These are phyloP conservation scores for Acipenser transmontanus DNA, from an alignment of 2,797 vertebrate species.

Conservation along the genomic window DNA sequence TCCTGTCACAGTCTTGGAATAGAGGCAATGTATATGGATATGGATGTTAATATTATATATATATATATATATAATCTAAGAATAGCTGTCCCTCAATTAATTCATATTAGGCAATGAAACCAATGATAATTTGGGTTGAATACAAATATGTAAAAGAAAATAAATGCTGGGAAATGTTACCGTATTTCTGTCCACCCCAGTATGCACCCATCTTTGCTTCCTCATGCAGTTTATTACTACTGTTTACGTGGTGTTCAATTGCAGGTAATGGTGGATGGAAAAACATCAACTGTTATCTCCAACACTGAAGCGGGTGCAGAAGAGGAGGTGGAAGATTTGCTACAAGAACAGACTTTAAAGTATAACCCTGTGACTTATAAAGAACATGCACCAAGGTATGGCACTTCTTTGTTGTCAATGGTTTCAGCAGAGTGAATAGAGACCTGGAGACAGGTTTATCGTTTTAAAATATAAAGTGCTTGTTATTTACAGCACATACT, in stretches of 20 bases:
- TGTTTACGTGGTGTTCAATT: constrained; percentile 14
- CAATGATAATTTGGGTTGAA: background rate
- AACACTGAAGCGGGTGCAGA: constrained; percentile 27
- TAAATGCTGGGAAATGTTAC: no score
- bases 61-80: no score
- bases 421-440: background rate
- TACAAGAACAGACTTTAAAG: constrained; percentile 17
- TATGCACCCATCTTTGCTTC: background rate
- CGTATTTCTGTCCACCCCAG: no score
- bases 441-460: no score
- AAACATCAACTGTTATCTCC: constrained; percentile 44
- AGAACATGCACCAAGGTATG: constrained; percentile 73
- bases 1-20: no score
- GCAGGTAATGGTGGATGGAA: constrained; percentile 79
- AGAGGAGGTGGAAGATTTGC: constrained; percentile 17
- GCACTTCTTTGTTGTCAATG: background rate
- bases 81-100: no score
- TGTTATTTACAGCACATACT: no score
- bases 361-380: constrained; percentile 34
- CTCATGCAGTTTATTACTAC: background rate
- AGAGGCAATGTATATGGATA: no score
- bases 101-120: background rate
- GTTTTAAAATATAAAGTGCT: no score
- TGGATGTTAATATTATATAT: no score
- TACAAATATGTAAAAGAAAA: no score